Percentiles rank a stretch among this genome's conserved stretches.
Evolutionary conservation across 2,888 invertebrate genomes (phyloP).

Genomic region (Drosophila mayaguana): DNA sequence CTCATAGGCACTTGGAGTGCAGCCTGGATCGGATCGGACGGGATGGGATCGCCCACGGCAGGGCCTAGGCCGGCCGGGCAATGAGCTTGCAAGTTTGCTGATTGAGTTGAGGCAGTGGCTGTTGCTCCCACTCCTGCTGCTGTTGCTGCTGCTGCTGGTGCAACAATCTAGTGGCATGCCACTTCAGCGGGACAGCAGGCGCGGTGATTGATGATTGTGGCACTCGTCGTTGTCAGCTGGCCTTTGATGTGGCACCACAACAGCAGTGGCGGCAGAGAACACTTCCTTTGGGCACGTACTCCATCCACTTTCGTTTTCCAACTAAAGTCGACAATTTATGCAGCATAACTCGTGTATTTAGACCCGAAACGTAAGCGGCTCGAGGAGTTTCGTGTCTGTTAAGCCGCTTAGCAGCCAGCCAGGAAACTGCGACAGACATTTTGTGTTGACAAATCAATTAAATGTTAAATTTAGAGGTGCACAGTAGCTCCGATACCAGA

Average conservation of each 20-base stretch:
- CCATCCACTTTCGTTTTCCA: conserved; percentile 64
- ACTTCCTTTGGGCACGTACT: conserved; percentile 27
- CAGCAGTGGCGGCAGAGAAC: conserved; percentile 6
- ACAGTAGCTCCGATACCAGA: conserved; percentile 58
- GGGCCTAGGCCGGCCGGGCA: conserved; percentile 7
- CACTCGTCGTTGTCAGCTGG: conserved; percentile 54
- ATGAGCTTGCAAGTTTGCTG: conserved; percentile 58
- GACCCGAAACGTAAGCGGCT: conserved; percentile 50
- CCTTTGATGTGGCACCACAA: conserved; percentile 62
- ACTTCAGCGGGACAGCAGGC: conserved; percentile 44
- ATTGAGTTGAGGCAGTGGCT: conserved; percentile 51
- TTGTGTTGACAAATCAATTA: conserved; percentile 82
- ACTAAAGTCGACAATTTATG: conserved; percentile 76
- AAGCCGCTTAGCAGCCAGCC: conserved; percentile 63
- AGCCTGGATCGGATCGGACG: conserved; percentile 12
- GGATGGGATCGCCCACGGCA: conserved; percentile 47
- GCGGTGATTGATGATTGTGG: conserved; percentile 75
- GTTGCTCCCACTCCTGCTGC: background rate
- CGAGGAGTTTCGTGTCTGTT: conserved; percentile 21
- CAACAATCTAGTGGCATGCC: conserved; percentile 24
- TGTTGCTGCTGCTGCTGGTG: background rate
- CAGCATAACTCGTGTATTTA: conserved; percentile 71
- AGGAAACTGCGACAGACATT: conserved; percentile 60
- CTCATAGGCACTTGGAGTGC: conserved; percentile 10
- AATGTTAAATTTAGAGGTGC: conserved; percentile 76